Evolutionary conservation across 2,888 invertebrate genomes (phyloP), one percentile per base, ranked within the genome.

Genomic region (Gibbula magus): DNA sequence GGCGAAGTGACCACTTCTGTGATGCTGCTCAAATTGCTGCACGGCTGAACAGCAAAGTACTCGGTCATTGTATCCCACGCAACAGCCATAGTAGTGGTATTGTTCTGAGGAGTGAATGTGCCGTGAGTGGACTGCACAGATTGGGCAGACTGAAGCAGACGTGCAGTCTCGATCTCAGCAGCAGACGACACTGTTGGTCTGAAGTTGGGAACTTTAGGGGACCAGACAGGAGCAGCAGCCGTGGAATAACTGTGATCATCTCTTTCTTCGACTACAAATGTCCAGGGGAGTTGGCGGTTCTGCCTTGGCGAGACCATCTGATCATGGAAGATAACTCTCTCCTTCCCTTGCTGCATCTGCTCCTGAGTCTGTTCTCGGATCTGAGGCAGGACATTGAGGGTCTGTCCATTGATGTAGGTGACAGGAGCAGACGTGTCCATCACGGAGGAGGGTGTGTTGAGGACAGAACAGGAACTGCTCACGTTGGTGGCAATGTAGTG

Each of bases 401-500:
- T 81, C 80, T 39, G 78, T 81, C 61, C 83, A 82, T 45, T 54
- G 80, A 78, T 51, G 81, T 80, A 5, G 78, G 77, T 66, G 25
- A 79, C 81, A 2, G 82, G 70, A 25, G 83, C 82, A 29, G 83
- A 82, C 61, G 83, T 83, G 16, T 81, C 80, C 56, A 81, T 82
- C 52, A 86, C 86, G 81, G 84, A 86, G 67, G 79, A 56, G 67
- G 51, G 75, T 70, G 32, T 67, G 32, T 25, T 76, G 80, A 78
- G 53, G 81, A 39, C n/a, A 45, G 54, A 32, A 78, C 81, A 67
- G 79, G 73, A 66, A 76, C 76, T 76, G 78, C 54, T 25, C 74
- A 56, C 73, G 78, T 54, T 73, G 80, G 70, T 74, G 78, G 51
- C 25, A 67, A 13, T 75, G 76, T 70, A 78, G 70, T 52, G 39